Conservation (phyloP, 2,888 invertebrate species). For the Drosophila kambysellisi region DNA sequence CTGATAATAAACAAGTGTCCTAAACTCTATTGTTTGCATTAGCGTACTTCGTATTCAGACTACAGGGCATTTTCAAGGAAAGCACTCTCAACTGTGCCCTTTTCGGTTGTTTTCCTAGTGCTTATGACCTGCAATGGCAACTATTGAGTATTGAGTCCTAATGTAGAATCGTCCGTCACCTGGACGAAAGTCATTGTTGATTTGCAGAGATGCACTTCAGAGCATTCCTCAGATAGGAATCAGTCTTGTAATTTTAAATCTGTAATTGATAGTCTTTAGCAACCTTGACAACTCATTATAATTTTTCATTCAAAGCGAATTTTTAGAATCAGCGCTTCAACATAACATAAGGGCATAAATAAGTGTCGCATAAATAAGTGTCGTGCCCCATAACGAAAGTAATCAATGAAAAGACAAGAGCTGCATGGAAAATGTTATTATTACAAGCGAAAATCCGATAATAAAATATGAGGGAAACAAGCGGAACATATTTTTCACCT, state of each 20-base stretch:
- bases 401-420: not conserved
- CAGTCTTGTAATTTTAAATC: not conserved
- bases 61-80: not conserved
- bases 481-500: constrained; percentile 69
- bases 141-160: not conserved
- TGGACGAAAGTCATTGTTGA: not conserved
- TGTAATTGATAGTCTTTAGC: not conserved
- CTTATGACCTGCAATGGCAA: not conserved
- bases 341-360: too few relatives aligned
- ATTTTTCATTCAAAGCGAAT: not conserved
- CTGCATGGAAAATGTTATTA: constrained; percentile 5
- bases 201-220: not conserved
- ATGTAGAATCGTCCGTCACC: not conserved
- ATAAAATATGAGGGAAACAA: constrained; percentile 24
- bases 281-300: not conserved
- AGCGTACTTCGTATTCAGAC: not conserved
- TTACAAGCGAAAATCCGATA: constrained; percentile 2
- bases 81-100: not conserved
- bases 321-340: not conserved
- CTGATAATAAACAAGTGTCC: not conserved
- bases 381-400: constrained; percentile 5
- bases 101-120: not conserved
- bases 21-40: not conserved
- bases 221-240: not conserved
- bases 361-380: not conserved